phyloP scores from a whole-genome alignment of 2,888 invertebrate species.

The Argynnis bischoffii region DNA sequence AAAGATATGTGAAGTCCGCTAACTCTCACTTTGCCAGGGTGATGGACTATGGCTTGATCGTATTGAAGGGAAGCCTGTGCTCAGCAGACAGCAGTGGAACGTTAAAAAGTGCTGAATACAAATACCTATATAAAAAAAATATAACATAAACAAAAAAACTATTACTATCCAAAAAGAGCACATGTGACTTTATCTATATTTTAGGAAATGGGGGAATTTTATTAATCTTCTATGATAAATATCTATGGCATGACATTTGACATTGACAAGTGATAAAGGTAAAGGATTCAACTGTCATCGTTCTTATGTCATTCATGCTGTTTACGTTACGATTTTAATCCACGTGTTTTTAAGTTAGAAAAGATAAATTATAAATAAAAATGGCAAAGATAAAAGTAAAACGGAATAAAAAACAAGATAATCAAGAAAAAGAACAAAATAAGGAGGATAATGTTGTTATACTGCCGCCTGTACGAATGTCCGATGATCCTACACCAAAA shows the following conservation, averaged over 20 bases:
- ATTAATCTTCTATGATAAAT: too few species aligned
- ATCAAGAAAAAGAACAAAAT: constrained; percentile 54
- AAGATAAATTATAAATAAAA: constrained; percentile 37
- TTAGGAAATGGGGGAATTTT: too few species aligned
- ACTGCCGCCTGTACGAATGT: constrained; percentile 84
- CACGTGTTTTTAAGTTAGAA: constrained; percentile 37
- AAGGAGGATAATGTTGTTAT: constrained; percentile 61
- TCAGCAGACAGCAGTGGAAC: too few species aligned
- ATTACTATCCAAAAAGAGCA: too few species aligned
- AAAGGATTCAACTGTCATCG: not conserved
- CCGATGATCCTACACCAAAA: constrained; percentile 87
- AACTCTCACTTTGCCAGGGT: too few species aligned
- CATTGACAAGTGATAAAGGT: not conserved
- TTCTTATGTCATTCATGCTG: not conserved
- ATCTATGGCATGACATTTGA: not conserved
- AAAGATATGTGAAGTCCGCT: too few species aligned
- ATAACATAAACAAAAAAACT: too few species aligned
- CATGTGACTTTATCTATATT: too few species aligned
- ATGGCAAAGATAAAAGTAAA: constrained; percentile 70
- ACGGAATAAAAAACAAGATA: constrained; percentile 65
- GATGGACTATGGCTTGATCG: too few species aligned
- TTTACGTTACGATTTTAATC: constrained; percentile 8
- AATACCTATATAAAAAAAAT: too few species aligned
- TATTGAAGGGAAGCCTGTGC: too few species aligned
- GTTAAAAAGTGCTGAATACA: too few species aligned